Evolutionary conservation across 2,888 invertebrate species (phyloP).

Genomic region (Tetramorium bicarinatum): DNA sequence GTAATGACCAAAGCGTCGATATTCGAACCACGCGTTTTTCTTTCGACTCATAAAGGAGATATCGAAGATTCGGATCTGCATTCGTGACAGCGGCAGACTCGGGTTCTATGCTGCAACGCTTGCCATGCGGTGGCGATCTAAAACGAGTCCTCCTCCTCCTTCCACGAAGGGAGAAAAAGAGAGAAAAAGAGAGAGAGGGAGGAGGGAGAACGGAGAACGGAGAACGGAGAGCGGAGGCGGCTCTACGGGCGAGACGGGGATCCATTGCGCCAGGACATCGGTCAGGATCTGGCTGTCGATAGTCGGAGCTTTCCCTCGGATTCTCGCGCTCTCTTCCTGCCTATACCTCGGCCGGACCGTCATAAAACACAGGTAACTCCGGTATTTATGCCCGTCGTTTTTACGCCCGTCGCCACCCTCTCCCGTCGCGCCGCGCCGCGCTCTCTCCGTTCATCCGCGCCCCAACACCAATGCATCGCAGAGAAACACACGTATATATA

Average conservation of each 20-base stretch:
- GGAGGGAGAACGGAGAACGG: too few species aligned
- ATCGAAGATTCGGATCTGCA: conserved; percentile 52
- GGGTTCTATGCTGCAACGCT: conserved; percentile 28
- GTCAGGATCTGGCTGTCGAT: conserved; percentile 85
- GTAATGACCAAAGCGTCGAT: conserved; percentile 15
- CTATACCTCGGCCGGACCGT: conserved; percentile 73
- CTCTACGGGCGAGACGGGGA: conserved; percentile 61
- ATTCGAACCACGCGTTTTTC: conserved; percentile 32
- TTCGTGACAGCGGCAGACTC: conserved; percentile 17
- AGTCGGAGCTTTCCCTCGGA: conserved; percentile 78
- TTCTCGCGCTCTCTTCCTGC: conserved; percentile 73
- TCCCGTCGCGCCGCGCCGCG: conserved; percentile 30
- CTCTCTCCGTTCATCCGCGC: conserved; percentile 27
- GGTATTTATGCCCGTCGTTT: conserved; percentile 85
- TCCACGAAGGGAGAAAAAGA: conserved; percentile 21
- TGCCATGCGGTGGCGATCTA: conserved; percentile 49
- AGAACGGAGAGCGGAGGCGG: conserved; percentile 28
- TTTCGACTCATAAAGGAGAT: conserved; percentile 47
- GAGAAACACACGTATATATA: conserved; percentile 62
- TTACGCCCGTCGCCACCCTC: conserved; percentile 76
- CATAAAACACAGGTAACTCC: conserved; percentile 86
- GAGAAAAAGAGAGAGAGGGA: conserved; percentile 6
- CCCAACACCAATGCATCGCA: conserved; percentile 35
- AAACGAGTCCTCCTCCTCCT: conserved; percentile 59
- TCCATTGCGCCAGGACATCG: conserved; percentile 80